These are phyloP conservation scores for Siniperca obscura DNA, from an alignment of 2,797 vertebrate genomes.

Conservation along the genomic window DNA sequence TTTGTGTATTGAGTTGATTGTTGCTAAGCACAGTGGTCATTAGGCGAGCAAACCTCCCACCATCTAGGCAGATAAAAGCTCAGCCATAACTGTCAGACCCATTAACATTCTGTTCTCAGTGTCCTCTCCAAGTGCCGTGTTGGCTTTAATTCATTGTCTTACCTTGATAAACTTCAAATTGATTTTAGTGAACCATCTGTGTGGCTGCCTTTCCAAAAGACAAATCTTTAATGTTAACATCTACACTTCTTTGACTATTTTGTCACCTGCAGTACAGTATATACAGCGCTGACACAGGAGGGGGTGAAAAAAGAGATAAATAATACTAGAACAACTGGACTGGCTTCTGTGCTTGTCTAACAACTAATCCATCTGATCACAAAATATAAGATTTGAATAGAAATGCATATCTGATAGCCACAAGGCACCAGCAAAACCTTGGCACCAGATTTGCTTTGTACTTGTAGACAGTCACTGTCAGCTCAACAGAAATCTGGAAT, in stretches of 20 bases:
- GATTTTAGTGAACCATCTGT: constrained; percentile 34
- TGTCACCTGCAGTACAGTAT: constrained; percentile 11
- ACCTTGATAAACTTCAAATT: constrained; percentile 41
- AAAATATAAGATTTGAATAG: constrained; percentile 28
- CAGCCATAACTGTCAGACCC: constrained; percentile 27
- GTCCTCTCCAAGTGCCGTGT: constrained; percentile 35
- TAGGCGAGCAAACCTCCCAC: constrained; percentile 52
- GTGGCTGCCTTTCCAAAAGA: constrained; percentile 22
- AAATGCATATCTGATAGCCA: constrained; percentile 33
- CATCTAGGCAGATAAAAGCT: constrained; percentile 40
- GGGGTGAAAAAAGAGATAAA: neutral
- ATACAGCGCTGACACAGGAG: neutral
- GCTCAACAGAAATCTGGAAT: constrained; percentile 29
- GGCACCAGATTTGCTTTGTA: constrained; percentile 35
- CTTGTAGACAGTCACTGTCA: constrained; percentile 24
- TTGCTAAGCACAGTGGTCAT: constrained; percentile 52
- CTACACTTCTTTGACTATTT: constrained; percentile 13
- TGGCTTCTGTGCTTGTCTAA: neutral
- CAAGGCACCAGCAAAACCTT: constrained; percentile 21
- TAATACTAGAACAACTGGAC: neutral
- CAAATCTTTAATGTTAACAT: constrained; percentile 12
- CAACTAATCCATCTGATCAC: constrained; percentile 20
- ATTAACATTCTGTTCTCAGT: constrained; percentile 49
- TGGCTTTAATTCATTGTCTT: constrained; percentile 46
- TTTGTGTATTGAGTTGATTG: constrained; percentile 53